Conservation (phyloP, 2,888 invertebrate genomes). For the Clitarchus hookeri region DNA sequence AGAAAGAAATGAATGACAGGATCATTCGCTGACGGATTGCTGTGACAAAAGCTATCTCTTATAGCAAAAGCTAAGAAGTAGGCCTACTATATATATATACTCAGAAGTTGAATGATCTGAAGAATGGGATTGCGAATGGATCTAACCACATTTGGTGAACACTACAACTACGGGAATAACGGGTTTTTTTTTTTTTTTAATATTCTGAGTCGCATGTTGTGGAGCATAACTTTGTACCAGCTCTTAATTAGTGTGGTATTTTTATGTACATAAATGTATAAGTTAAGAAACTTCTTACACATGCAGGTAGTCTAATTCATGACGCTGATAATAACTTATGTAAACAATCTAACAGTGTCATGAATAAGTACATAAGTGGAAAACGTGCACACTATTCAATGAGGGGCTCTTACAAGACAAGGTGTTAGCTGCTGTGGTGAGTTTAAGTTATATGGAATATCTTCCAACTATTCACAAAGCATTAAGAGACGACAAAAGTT, state of each 20-base stretch:
- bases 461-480: neutral
- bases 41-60: conserved; percentile 15
- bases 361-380: conserved; percentile 22
- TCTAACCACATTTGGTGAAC: neutral
- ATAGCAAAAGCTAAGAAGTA: neutral
- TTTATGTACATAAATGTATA: neutral
- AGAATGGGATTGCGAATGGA: conserved; percentile 15
- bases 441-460: neutral
- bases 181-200: neutral
- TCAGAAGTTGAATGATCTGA: neutral
- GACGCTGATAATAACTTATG: conserved; percentile 11
- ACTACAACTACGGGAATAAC: neutral
- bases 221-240: neutral
- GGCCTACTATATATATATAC: too few relatives aligned
- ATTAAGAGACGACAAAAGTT: neutral
- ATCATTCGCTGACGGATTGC: neutral
- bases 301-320: conserved; percentile 15
- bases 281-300: neutral
- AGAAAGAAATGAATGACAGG: neutral
- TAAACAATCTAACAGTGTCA: conserved; percentile 26
- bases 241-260: neutral
- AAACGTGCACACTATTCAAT: conserved; percentile 16
- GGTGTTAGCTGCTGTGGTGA: neutral
- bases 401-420: conserved; percentile 21
- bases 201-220: neutral